Evolutionary conservation across 2,113 vertebrate species (phyloP).

Genomic region (Caranx ignobilis): DNA sequence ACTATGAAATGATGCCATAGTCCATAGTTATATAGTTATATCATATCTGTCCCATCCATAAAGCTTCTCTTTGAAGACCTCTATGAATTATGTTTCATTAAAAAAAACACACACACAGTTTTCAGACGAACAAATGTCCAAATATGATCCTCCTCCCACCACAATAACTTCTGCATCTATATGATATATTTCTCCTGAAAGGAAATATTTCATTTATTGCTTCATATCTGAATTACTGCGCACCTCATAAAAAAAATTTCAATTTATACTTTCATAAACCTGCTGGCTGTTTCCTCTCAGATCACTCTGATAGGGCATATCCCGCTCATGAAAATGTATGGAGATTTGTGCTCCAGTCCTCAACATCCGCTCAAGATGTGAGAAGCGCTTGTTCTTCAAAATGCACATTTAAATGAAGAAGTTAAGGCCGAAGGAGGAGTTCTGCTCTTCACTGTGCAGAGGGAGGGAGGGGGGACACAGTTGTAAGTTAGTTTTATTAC

Average conservation of each 20-base stretch:
- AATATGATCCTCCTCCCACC: constrained; percentile 27
- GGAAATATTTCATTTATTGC: constrained; percentile 67
- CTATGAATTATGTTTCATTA: constrained; percentile 36
- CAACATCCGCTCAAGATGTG: constrained; percentile 76
- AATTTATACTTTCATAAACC: constrained; percentile 80
- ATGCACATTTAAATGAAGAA: constrained; percentile 81
- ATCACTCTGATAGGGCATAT: constrained; percentile 71
- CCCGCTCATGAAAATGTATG: constrained; percentile 81
- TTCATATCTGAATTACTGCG: constrained; percentile 66
- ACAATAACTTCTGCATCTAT: constrained; percentile 51
- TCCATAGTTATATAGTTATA: too few species aligned
- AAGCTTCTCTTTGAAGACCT: constrained; percentile 43
- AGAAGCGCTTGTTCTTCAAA: constrained; percentile 76
- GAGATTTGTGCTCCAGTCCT: constrained; percentile 81
- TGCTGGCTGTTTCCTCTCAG: constrained; percentile 71
- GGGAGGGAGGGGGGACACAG: constrained; percentile 36
- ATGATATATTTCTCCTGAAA: constrained; percentile 53
- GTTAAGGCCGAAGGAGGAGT: constrained; percentile 62
- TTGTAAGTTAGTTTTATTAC: constrained; percentile 76
- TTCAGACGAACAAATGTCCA: constrained; percentile 28
- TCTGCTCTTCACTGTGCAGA: constrained; percentile 51
- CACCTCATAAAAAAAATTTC: constrained; percentile 63
- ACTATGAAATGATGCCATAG: too few species aligned
- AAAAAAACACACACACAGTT: constrained; percentile 18
- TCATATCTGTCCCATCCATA: constrained; percentile 22